These are phyloP conservation scores for Tychaedon coryphoeus DNA, from an alignment of 2,113 vertebrate species.

Conservation along the genomic window DNA sequence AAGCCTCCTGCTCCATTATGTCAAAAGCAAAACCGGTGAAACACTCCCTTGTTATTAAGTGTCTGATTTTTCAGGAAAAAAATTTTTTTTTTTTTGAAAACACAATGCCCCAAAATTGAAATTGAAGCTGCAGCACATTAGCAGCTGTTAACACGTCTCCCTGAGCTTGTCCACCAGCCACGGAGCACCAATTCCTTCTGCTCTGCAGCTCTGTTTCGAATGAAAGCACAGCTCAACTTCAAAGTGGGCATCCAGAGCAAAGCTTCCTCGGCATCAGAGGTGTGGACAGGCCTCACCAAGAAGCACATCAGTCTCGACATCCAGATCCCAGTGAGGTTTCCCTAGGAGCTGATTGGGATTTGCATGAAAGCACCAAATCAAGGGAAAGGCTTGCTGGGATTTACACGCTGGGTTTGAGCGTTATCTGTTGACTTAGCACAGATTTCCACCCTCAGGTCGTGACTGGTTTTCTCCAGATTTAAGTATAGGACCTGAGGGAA, in stretches of 20 bases:
- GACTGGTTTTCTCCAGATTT: background rate
- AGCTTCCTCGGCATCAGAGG: background rate
- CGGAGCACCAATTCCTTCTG: background rate
- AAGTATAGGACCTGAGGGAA: background rate
- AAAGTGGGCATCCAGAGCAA: conserved; percentile 6
- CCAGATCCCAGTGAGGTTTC: background rate
- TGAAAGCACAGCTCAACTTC: conserved; percentile 28
- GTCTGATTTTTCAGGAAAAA: background rate
- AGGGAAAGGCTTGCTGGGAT: background rate
- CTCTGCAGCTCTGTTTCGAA: background rate
- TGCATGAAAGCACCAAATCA: conserved; percentile 1
- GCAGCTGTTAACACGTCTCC: conserved; percentile 56
- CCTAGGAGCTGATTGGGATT: background rate
- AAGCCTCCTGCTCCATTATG: background rate
- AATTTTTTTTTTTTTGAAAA: background rate
- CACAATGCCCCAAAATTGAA: background rate
- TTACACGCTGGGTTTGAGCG: background rate
- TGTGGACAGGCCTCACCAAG: conserved; percentile 23
- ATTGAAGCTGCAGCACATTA: background rate
- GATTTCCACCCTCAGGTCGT: background rate
- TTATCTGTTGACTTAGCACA: background rate
- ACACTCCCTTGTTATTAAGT: conserved; percentile 30
- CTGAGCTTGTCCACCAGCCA: conserved; percentile 6
- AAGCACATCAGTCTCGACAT: background rate
- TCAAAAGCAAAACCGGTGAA: background rate